phyloP scores from a whole-genome alignment of 2,888 invertebrate genomes.

The Mythimna vitellina region DNA sequence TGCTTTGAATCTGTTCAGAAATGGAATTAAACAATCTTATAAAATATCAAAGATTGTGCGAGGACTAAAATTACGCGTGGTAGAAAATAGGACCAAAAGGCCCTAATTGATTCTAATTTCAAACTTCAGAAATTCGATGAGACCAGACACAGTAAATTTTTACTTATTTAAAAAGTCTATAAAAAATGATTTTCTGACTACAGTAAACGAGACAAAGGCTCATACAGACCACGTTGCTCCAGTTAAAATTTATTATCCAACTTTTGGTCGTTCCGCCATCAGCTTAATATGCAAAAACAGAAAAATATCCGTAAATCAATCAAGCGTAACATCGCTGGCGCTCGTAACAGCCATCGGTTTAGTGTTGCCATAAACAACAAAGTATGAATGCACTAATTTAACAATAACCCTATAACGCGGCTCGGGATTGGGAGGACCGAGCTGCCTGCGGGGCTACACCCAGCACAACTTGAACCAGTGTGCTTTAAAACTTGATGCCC shows the following conservation, averaged over 20 bases:
- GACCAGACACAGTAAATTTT: not conserved
- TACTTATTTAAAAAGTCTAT: not conserved
- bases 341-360: slow-evolving; percentile 69
- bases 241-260: slow-evolving; percentile 42
- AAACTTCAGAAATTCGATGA: not conserved
- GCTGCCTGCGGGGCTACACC: slow-evolving; percentile 47
- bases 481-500: slow-evolving; percentile 70
- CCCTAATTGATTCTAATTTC: no score
- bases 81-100: not conserved
- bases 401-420: slow-evolving; percentile 74
- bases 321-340: slow-evolving; percentile 68
- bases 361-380: slow-evolving; percentile 79
- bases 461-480: slow-evolving; percentile 62
- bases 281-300: slow-evolving; percentile 59
- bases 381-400: slow-evolving; percentile 79
- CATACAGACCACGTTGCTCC: slow-evolving; percentile 9
- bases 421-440: slow-evolving; percentile 46
- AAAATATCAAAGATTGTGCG: not conserved
- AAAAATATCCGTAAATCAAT: slow-evolving; percentile 65
- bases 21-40: not conserved
- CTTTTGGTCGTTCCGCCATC: slow-evolving; percentile 41
- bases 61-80: not conserved
- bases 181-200: slow-evolving; percentile 8
- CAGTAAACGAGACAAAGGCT: slow-evolving; percentile 13
- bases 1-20: not conserved